phyloP scores from a whole-genome alignment of 1,140 invertebrate species.

The Scaptomyza montana region DNA sequence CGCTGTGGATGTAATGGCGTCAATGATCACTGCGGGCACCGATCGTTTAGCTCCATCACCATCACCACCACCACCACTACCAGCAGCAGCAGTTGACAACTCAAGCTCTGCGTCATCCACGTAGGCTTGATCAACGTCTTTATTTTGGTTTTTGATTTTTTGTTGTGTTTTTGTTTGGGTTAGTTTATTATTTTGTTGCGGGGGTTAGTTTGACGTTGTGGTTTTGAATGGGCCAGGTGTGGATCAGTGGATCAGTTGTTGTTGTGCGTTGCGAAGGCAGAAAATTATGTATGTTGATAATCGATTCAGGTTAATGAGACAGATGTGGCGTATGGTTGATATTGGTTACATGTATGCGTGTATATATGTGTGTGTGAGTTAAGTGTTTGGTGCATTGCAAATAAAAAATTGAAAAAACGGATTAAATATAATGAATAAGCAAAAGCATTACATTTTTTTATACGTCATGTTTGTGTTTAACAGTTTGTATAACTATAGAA shows the following conservation, averaged over 20 bases:
- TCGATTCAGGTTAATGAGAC: conserved; percentile 33
- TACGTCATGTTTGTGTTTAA: neutral
- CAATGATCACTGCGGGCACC: conserved; percentile 64
- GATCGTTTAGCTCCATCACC: conserved; percentile 21
- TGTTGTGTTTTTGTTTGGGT: conserved; percentile 28
- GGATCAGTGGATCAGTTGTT: neutral
- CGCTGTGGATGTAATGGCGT: conserved; percentile 50
- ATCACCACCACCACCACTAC: conserved; percentile 27
- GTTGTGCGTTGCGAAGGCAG: neutral
- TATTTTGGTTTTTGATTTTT: conserved; percentile 16
- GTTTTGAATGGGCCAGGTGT: neutral
- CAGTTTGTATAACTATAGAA: neutral
- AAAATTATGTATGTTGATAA: conserved; percentile 15
- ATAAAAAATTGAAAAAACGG: conserved; percentile 27
- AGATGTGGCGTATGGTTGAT: conserved; percentile 16
- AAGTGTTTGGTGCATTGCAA: conserved; percentile 17
- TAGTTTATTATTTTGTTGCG: conserved; percentile 13
- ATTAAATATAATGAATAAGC: conserved; percentile 23
- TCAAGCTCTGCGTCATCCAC: conserved; percentile 68
- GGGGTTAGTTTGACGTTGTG: conserved; percentile 24
- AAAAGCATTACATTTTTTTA: neutral
- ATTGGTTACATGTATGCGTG: neutral
- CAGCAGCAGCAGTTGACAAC: conserved; percentile 31
- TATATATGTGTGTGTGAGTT: conserved; percentile 6
- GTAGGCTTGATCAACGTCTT: conserved; percentile 67